These are phyloP conservation scores for Epizoanthus rinbou DNA, from an alignment of 92 coral and sea anemone species.

Conservation along the genomic window DNA sequence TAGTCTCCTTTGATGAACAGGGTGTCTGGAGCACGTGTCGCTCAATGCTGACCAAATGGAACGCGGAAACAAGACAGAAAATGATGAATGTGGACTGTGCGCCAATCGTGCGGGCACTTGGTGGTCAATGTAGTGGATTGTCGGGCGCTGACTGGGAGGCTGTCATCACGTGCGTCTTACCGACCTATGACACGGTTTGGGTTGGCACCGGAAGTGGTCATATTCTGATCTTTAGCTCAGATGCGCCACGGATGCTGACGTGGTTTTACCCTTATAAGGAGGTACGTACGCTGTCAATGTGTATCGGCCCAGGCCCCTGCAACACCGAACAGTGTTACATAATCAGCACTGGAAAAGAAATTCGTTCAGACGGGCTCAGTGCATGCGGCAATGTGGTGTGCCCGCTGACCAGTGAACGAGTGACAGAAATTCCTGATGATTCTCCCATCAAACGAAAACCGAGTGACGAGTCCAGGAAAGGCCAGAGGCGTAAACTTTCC, in stretches of 20 bases:
- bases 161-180: slow-evolving; percentile 76
- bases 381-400: slow-evolving; percentile 71
- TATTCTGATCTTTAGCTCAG: slow-evolving; percentile 79
- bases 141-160: slow-evolving; percentile 54
- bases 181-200: slow-evolving; percentile 88
- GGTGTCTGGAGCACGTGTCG: slow-evolving; percentile 80
- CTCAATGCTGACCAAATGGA: slow-evolving; percentile 89
- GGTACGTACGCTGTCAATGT: slow-evolving; percentile 79
- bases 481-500: background rate
- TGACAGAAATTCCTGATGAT: slow-evolving; percentile 60
- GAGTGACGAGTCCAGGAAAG: slow-evolving; percentile 38
- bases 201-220: slow-evolving; percentile 89
- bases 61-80: slow-evolving; percentile 64
- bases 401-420: slow-evolving; percentile 76
- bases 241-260: slow-evolving; percentile 73
- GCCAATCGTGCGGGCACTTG: slow-evolving; percentile 40
- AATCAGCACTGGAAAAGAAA: slow-evolving; percentile 84
- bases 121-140: slow-evolving; percentile 20
- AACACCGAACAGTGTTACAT: slow-evolving; percentile 86
- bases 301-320: slow-evolving; percentile 90
- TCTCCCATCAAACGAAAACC: slow-evolving; percentile 2
- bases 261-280: slow-evolving; percentile 87
- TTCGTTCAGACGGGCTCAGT: slow-evolving; percentile 73
- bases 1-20: slow-evolving; percentile 58
- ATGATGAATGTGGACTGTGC: slow-evolving; percentile 75